Evolutionary conservation across 2,113 vertebrate genomes (phyloP), one percentile per base, ranked within the genome.

Genomic region (Xenus cinereus): DNA sequence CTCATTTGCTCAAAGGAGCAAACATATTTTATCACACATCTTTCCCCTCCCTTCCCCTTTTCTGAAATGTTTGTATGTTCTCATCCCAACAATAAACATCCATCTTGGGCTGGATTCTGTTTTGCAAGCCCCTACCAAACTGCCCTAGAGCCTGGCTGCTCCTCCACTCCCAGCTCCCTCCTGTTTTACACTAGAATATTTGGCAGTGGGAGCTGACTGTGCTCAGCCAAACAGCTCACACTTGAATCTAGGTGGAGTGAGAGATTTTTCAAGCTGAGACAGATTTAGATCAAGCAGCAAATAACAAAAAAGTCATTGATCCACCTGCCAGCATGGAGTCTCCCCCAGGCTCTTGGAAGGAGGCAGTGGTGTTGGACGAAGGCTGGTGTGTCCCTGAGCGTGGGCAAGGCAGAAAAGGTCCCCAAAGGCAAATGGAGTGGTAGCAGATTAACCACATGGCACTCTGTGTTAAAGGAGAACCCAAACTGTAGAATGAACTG

Each of bases 231-330:
- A 89, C 28, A 79, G 54, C 51, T 91, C 91, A 62, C 62, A 10
- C 77, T 95, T 30, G 23, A 95, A 95, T 94, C 85, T 91, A 95
- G 93, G 92, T 95, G 92, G 76, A 89, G 59, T 26, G 64, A 88
- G 86, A 89, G 84, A 72, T 89, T 90, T 91, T 84, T 95, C 89
- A 86, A 94, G 87, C 87, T 26, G 23, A 97, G 92, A 87, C 90
- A 94, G 67, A 96, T 97, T 96, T 83, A 97, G 75, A 92, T 90
- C 90, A 84, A 91, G 93, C 73, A 90, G 74, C 28, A 77, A 96
- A 92, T 79, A 88, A 94, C 2, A 9, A 92, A 92, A 89, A 77
- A 90, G 78, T 53, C 79, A 89, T 84, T 92, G 85, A 95, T 95
- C 90, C 95, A 95, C 81, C 91, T 96, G 95, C 95, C 96, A 93